Percentiles rank a stretch among this genome's conserved stretches.
Conservation (phyloP, 2,113 vertebrate genomes). For the Pterophyllum scalare region DNA sequence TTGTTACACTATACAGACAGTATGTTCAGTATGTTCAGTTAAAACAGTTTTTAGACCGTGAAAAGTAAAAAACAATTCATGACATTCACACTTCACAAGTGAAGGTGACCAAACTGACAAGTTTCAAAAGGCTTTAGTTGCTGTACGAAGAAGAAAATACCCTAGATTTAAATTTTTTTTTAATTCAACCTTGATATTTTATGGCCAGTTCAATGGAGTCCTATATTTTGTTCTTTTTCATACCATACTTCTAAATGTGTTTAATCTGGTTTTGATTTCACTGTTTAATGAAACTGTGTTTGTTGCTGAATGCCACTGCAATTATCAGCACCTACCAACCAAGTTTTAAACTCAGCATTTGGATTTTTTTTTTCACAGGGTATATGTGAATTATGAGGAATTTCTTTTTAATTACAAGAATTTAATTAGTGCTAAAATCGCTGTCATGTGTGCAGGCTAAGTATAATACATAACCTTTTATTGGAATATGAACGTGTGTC, state of each 20-base stretch:
- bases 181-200: not conserved
- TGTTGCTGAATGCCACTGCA: not conserved
- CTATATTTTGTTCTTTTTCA: not conserved
- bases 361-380: not conserved
- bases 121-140: not conserved
- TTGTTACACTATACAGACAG: not conserved
- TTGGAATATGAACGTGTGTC: not conserved
- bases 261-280: slow-evolving; percentile 10
- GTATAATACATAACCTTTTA: slow-evolving; percentile 41
- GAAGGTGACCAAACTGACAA: not conserved
- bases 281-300: not conserved
- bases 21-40: not conserved
- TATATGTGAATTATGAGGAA: slow-evolving; percentile 12
- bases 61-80: not conserved
- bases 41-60: not conserved
- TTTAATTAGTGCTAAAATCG: slow-evolving; percentile 36
- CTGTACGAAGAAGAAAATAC: not conserved
- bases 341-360: not conserved
- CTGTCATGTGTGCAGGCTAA: slow-evolving; percentile 36
- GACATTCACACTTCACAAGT: too few species aligned
- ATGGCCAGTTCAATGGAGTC: not conserved
- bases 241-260: not conserved
- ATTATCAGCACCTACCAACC: not conserved
- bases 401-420: slow-evolving; percentile 10
- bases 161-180: not conserved